These are phyloP conservation scores for Morus bassanus DNA, from an alignment of 2,797 vertebrate genomes.

Conservation along the genomic window DNA sequence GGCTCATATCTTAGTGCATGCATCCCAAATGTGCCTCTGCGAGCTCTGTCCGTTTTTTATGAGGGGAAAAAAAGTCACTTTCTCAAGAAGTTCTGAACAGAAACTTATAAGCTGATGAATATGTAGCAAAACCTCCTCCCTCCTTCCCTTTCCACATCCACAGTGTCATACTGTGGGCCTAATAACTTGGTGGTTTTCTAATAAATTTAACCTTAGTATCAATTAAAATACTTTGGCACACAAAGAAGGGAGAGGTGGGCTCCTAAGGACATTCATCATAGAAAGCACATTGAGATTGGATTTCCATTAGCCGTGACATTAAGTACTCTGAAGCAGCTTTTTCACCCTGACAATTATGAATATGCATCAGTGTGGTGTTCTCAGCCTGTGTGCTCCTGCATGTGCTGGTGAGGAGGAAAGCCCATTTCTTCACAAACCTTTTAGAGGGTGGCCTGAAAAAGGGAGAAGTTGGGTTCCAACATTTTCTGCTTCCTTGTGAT, in stretches of 20 bases:
- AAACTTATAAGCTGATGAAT: background rate
- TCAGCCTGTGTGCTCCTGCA: background rate
- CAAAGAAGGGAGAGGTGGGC: background rate
- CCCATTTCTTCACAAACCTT: background rate
- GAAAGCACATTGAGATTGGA: background rate
- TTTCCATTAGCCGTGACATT: conserved; percentile 39
- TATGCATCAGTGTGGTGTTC: background rate
- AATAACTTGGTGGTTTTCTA: background rate
- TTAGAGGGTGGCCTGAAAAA: background rate
- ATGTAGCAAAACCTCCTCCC: background rate
- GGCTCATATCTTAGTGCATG: background rate
- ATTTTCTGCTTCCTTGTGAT: background rate
- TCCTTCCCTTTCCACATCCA: background rate
- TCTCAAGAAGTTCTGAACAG: background rate
- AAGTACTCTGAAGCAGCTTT: conserved; percentile 1
- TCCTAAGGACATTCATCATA: background rate
- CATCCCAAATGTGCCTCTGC: background rate
- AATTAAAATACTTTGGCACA: conserved; percentile 1
- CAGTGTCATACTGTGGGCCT: background rate
- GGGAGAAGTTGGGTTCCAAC: background rate
- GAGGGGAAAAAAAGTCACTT: background rate
- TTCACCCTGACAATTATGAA: background rate
- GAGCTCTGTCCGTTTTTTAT: background rate
- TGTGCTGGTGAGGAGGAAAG: background rate
- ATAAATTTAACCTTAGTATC: conserved; percentile 10